These are phyloP conservation scores for Muntiacus muntjak DNA, from an alignment of 2,113 vertebrate species.

Conservation along the genomic window DNA sequence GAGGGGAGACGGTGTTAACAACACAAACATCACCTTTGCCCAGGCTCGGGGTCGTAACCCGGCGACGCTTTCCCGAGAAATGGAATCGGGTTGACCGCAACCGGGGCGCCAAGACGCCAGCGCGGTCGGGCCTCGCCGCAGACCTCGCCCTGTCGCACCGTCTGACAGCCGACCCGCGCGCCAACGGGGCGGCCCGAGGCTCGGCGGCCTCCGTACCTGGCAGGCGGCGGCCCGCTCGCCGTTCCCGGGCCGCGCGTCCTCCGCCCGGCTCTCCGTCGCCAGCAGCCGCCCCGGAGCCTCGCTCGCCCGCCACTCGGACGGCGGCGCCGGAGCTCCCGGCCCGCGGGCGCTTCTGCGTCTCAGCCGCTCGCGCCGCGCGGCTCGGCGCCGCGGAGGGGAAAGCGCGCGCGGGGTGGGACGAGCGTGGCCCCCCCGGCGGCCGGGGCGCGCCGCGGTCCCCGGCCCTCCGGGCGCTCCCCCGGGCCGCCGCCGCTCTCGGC, in stretches of 20 bases:
- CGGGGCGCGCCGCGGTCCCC: background rate
- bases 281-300: background rate
- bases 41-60: slow-evolving; percentile 21
- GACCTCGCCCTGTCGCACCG: background rate
- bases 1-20: slow-evolving; percentile 34
- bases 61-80: background rate
- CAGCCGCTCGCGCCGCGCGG: background rate
- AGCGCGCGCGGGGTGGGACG: background rate
- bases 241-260: background rate
- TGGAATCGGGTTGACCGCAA: background rate
- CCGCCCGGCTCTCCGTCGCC: background rate
- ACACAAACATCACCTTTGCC: slow-evolving; percentile 46
- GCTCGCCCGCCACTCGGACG: background rate
- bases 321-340: background rate
- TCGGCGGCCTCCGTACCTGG: background rate
- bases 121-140: background rate
- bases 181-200: background rate
- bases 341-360: background rate
- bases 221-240: background rate
- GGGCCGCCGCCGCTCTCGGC: background rate
- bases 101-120: background rate
- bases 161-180: background rate
- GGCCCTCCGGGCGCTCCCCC: no score
- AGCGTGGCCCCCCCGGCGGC: background rate
- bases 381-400: background rate